Percentiles rank a stretch among this genome's conserved stretches.
Evolutionary conservation across 1,140 invertebrate genomes (phyloP).

Genomic region (Cydia amplana): DNA sequence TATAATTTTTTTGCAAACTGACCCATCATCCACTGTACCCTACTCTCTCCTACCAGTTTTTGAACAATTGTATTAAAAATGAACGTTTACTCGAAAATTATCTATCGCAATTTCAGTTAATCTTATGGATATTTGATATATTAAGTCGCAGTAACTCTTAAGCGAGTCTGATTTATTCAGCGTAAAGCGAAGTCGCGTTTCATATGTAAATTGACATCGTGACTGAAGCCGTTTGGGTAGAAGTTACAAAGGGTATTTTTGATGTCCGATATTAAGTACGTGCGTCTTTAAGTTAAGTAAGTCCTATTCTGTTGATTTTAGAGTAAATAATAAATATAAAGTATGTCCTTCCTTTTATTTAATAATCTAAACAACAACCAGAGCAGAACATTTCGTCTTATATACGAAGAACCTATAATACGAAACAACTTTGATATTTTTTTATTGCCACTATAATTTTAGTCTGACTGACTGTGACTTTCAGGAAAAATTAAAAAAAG

Average conservation of each 20-base stretch:
- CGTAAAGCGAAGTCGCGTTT: conserved; percentile 22
- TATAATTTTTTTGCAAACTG: too few relatives aligned
- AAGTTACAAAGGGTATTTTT: conserved; percentile 32
- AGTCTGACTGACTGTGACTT: too few relatives aligned
- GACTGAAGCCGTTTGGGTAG: conserved; percentile 20
- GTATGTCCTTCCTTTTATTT: too few relatives aligned
- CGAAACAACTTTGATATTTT: too few relatives aligned
- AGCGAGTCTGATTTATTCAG: conserved; percentile 30
- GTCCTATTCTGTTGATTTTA: neutral
- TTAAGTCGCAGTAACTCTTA: conserved; percentile 20
- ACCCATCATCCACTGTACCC: too few relatives aligned
- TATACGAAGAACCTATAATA: too few relatives aligned
- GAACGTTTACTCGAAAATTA: neutral
- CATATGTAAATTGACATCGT: conserved; percentile 31
- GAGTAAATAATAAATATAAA: neutral
- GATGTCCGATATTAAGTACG: conserved; percentile 27
- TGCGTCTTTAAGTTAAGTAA: neutral
- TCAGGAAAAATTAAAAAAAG: too few relatives aligned
- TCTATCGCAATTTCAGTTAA: neutral
- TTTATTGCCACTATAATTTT: too few relatives aligned
- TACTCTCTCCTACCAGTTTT: too few relatives aligned
- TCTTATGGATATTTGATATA: neutral
- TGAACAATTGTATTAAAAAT: too few relatives aligned
- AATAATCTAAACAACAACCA: too few relatives aligned
- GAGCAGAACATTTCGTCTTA: too few relatives aligned